These are phyloP conservation scores for Forbesichthys papilliferus DNA, from an alignment of 2,113 vertebrate species.

Conservation along the genomic window DNA sequence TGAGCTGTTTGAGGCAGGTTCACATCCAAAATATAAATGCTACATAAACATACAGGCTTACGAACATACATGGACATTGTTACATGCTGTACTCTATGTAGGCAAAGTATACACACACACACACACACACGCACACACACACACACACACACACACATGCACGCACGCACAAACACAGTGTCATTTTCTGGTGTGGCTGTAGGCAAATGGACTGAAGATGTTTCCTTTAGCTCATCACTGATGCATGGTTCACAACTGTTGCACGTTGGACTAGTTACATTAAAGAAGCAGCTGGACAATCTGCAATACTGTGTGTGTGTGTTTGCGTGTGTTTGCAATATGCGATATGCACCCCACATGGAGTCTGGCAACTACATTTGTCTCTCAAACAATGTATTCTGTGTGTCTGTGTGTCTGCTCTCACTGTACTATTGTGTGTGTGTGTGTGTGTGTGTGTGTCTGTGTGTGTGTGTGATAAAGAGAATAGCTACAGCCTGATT, in stretches of 20 bases:
- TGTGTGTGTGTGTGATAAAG: slow-evolving; percentile 38
- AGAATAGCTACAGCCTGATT: slow-evolving; percentile 69
- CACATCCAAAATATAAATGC: too few relatives aligned
- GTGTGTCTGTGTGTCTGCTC: slow-evolving; percentile 27
- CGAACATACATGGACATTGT: neutral
- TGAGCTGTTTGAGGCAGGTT: too few relatives aligned
- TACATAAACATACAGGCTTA: too few relatives aligned
- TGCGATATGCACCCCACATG: slow-evolving; percentile 4
- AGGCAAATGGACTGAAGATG: slow-evolving; percentile 37
- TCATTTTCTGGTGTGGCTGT: neutral
- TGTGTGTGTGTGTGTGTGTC: slow-evolving; percentile 3
- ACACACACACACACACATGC: neutral
- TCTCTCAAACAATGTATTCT: slow-evolving; percentile 50
- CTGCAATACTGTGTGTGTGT: slow-evolving; percentile 11
- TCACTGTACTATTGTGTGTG: neutral
- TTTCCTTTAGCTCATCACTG: slow-evolving; percentile 58
- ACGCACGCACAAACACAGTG: neutral
- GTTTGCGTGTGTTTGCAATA: slow-evolving; percentile 22
- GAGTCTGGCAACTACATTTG: slow-evolving; percentile 32
- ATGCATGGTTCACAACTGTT: slow-evolving; percentile 58
- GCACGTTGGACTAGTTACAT: slow-evolving; percentile 36
- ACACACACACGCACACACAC: slow-evolving; percentile 10
- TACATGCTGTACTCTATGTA: too few relatives aligned
- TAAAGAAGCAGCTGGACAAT: slow-evolving; percentile 47
- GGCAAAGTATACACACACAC: slow-evolving; percentile 2